These are phyloP conservation scores for Pardosa pseudoannulata DNA, from an alignment of 2,888 invertebrate genomes.

Conservation along the genomic window DNA sequence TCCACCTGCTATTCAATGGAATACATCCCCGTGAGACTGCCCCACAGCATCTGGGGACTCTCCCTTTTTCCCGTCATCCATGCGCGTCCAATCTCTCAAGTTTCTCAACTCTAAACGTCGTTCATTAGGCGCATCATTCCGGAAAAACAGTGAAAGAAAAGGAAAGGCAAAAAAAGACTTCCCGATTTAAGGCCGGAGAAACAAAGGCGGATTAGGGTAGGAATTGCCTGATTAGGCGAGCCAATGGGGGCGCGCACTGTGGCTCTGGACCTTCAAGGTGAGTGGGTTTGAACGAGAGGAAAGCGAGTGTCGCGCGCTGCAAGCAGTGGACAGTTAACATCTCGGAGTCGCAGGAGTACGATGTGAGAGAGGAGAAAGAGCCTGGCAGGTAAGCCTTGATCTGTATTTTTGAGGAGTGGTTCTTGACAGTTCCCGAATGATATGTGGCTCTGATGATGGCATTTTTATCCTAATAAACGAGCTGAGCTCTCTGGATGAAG, in stretches of 20 bases:
- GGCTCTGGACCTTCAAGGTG: not conserved
- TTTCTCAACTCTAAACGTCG: not conserved
- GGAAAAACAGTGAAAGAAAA: too few relatives aligned
- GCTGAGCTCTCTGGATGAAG: too few relatives aligned
- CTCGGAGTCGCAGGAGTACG: not conserved
- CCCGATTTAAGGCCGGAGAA: slow-evolving; percentile 43
- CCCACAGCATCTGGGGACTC: not conserved
- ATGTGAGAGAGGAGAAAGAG: not conserved
- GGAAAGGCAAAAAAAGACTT: too few relatives aligned
- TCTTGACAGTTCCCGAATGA: too few relatives aligned
- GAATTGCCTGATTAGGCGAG: slow-evolving; percentile 43
- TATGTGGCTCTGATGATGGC: too few relatives aligned
- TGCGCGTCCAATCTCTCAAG: not conserved
- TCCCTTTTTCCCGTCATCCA: not conserved
- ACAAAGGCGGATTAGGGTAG: slow-evolving; percentile 36
- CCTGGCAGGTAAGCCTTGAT: too few relatives aligned
- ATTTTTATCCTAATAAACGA: too few relatives aligned
- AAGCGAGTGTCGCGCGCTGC: not conserved
- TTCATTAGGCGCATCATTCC: too few relatives aligned
- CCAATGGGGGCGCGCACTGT: not conserved
- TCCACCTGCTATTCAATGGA: too few relatives aligned
- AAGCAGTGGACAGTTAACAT: not conserved
- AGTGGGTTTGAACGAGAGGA: not conserved
- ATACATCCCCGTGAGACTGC: too few relatives aligned
- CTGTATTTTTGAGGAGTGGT: too few relatives aligned